Conservation (phyloP, 2,888 invertebrate genomes). For the Ctenicera cuprea region DNA sequence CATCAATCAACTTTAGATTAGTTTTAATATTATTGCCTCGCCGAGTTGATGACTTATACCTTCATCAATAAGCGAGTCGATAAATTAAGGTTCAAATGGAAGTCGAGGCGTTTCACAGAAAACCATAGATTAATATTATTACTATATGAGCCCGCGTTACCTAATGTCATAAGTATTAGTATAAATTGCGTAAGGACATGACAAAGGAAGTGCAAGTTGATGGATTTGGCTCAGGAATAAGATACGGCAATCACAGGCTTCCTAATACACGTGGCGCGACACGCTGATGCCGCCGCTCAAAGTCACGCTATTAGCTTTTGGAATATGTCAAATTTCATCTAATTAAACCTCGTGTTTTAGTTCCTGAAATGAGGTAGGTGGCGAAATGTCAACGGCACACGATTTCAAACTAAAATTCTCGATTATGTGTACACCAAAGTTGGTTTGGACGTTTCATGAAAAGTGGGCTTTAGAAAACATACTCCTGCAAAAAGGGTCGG, state of each 20-base stretch:
- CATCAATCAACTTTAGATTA: conserved; percentile 66
- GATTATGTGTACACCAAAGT: conserved; percentile 33
- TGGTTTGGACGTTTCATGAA: conserved; percentile 38
- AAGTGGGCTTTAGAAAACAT: conserved; percentile 37
- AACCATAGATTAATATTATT: conserved; percentile 40
- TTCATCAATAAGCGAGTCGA: conserved; percentile 53
- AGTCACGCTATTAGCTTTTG: conserved; percentile 50
- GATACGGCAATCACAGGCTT: conserved; percentile 48
- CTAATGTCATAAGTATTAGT: conserved; percentile 44
- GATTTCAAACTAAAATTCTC: conserved; percentile 39
- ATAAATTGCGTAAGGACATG: conserved; percentile 46
- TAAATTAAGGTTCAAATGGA: conserved; percentile 44
- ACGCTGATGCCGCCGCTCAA: conserved; percentile 40
- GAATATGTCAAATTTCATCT: conserved; percentile 50
- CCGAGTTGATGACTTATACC: conserved; percentile 48
- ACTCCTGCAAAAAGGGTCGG: conserved; percentile 20
- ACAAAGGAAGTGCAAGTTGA: conserved; percentile 50
- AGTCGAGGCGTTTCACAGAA: conserved; percentile 38
- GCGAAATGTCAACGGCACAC: conserved; percentile 44
- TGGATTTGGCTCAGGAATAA: conserved; percentile 49
- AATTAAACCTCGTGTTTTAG: conserved; percentile 43
- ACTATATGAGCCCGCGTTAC: conserved; percentile 39
- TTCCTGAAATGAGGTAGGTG: conserved; percentile 38
- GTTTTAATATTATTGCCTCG: conserved; percentile 62
- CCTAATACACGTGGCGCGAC: conserved; percentile 48